Percentiles rank a stretch among this genome's conserved stretches.
Conservation (phyloP, 1,140 invertebrate species). For the Heliconius himera region DNA sequence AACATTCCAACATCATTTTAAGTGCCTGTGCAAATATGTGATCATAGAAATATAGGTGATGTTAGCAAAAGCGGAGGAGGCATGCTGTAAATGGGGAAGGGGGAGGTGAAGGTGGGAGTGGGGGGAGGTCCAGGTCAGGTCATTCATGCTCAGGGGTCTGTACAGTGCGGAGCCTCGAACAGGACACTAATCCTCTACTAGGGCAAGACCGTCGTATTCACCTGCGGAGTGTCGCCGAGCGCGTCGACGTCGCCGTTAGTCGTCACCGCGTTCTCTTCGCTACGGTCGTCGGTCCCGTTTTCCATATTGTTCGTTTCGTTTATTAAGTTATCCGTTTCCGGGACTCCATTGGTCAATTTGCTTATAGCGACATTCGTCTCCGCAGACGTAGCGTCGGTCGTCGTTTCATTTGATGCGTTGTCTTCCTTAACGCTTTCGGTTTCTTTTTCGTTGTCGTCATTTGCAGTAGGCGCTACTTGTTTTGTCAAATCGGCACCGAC, state of each 20-base stretch:
- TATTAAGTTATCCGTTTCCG: slow-evolving; percentile 37
- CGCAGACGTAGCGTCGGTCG: background rate
- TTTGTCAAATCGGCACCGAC: background rate
- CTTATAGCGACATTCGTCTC: background rate
- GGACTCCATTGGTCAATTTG: background rate
- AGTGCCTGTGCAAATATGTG: background rate
- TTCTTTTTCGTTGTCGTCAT: background rate
- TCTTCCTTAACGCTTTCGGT: background rate
- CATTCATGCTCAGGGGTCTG: too few species aligned
- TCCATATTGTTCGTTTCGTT: slow-evolving; percentile 36
- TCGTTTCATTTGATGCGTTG: background rate
- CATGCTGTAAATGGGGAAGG: background rate
- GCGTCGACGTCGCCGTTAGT: slow-evolving; percentile 4
- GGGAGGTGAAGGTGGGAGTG: background rate
- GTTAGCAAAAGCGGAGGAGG: background rate
- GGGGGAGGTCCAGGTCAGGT: background rate
- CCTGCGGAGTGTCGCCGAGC: background rate
- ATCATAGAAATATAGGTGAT: background rate
- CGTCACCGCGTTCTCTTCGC: background rate
- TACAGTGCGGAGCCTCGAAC: too few species aligned
- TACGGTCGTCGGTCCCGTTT: background rate
- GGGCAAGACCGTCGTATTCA: slow-evolving; percentile 6
- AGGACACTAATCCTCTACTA: slow-evolving; percentile 2
- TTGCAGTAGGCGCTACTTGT: background rate
- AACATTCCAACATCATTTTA: background rate